Percentiles rank a stretch among this genome's conserved stretches.
Evolutionary conservation across 2,888 invertebrate genomes (phyloP).

Genomic region (Brachynemurus nebulosus): DNA sequence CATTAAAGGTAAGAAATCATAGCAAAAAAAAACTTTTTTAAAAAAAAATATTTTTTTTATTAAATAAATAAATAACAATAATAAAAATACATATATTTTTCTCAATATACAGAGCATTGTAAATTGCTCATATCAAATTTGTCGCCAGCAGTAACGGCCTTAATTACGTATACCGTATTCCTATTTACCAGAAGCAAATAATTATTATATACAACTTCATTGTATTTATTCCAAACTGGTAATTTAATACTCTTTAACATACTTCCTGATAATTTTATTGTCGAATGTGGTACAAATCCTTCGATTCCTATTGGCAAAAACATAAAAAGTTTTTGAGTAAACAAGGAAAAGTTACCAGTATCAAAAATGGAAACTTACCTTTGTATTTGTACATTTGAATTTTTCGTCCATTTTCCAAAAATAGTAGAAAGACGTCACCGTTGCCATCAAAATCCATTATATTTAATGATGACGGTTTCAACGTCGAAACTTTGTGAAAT

Average conservation of each 20-base stretch:
- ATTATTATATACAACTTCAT: conserved; percentile 23
- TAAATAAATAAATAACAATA: conserved; percentile 8
- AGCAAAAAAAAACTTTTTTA: no score
- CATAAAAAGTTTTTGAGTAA: background rate
- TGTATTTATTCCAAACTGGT: conserved; percentile 16
- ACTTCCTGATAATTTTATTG: conserved; percentile 26
- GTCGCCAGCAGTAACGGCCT: conserved; percentile 33
- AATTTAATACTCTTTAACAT: conserved; percentile 28
- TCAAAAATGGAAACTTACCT: conserved; percentile 25
- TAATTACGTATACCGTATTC: conserved; percentile 28
- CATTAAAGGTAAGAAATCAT: no score
- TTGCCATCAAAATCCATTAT: conserved; percentile 28
- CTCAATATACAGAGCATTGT: conserved; percentile 3
- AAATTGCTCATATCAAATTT: no score
- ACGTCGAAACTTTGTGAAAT: conserved; percentile 36
- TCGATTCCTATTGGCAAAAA: conserved; percentile 27
- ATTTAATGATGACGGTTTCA: conserved; percentile 35
- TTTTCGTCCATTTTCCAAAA: conserved; percentile 30
- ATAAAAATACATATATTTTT: conserved; percentile 6
- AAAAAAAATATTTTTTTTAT: no score
- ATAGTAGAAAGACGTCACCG: conserved; percentile 36
- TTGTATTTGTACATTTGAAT: conserved; percentile 35
- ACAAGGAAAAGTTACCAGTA: background rate
- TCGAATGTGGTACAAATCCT: conserved; percentile 30
- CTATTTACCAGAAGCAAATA: conserved; percentile 28